Conservation (phyloP, 2,888 invertebrate species). For the Drosophila flavopinicola region DNA sequence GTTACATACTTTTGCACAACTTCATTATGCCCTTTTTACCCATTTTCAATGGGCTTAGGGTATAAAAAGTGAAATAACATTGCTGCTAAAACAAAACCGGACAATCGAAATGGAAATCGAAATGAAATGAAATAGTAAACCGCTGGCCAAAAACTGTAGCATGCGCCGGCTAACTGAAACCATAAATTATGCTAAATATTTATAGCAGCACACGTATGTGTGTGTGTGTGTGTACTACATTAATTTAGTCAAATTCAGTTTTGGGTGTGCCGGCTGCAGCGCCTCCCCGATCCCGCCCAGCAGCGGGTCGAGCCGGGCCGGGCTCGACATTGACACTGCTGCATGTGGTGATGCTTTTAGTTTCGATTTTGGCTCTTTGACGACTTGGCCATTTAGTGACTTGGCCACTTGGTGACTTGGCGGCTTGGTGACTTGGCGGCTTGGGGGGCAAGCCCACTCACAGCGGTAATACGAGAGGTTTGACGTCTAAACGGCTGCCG, state of each 20-base stretch:
- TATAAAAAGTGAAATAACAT: conserved; percentile 14
- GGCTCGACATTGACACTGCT: conserved; percentile 74
- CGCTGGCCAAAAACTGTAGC: conserved; percentile 23
- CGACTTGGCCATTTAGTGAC: conserved; percentile 5
- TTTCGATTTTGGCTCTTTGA: conserved; percentile 40
- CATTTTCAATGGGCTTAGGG: no score
- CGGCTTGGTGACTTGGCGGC: conserved; percentile 2
- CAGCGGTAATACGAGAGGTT: conserved; percentile 1
- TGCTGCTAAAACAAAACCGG: conserved; percentile 4
- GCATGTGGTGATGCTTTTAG: conserved; percentile 61
- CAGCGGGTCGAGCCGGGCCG: conserved; percentile 30
- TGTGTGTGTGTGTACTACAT: no score
- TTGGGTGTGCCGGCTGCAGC: conserved; percentile 64
- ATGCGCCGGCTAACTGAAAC: conserved; percentile 39
- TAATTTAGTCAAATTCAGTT: conserved; percentile 66
- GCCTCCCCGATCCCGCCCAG: conserved; percentile 6
- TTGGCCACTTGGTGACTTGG: conserved; percentile 2
- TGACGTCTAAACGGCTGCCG: conserved; percentile 7
- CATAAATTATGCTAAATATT: conserved; percentile 76
- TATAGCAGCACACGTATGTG: conserved; percentile 35
- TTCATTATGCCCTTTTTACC: no score
- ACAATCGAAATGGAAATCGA: conserved; percentile 30
- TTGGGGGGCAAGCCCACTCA: conserved; percentile 47
- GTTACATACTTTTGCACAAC: no score
- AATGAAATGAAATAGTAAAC: conserved; percentile 35